phyloP scores from a whole-genome alignment of 1,140 invertebrate species.

The Lanistes nyassanus region DNA sequence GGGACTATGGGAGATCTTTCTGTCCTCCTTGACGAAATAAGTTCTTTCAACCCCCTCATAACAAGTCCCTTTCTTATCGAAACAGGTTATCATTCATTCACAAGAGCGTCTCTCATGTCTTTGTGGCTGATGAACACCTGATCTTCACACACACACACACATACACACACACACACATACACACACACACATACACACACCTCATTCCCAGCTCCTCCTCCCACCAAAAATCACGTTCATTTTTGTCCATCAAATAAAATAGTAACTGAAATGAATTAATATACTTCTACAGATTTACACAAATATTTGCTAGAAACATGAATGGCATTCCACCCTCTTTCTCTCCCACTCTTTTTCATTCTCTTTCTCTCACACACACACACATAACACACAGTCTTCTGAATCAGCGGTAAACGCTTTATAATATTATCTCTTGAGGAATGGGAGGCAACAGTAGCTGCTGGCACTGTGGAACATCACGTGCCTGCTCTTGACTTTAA shows the following conservation, averaged over 20 bases:
- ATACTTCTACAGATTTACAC: too few relatives aligned
- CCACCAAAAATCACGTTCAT: too few relatives aligned
- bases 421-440: slow-evolving; percentile 31
- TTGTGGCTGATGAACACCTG: not conserved
- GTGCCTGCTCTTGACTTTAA: slow-evolving; percentile 52
- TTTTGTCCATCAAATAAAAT: too few relatives aligned
- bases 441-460: slow-evolving; percentile 55
- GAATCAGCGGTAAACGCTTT: too few relatives aligned
- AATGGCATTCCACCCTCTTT: not conserved
- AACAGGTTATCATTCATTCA: not conserved
- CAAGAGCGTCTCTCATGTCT: not conserved
- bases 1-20: not conserved
- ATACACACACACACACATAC: slow-evolving; percentile 16
- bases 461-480: slow-evolving; percentile 47
- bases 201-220: too few relatives aligned
- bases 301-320: not conserved
- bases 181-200: slow-evolving; percentile 11
- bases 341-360: too few relatives aligned
- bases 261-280: not conserved
- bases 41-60: not conserved
- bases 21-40: too few relatives aligned
- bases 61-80: not conserved
- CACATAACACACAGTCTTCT: not conserved
- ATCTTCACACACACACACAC: slow-evolving; percentile 1
- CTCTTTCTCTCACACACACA: not conserved